These are phyloP conservation scores for Clavelina lepadiformis DNA, from an alignment of 23 tunicate genomes.

Conservation along the genomic window DNA sequence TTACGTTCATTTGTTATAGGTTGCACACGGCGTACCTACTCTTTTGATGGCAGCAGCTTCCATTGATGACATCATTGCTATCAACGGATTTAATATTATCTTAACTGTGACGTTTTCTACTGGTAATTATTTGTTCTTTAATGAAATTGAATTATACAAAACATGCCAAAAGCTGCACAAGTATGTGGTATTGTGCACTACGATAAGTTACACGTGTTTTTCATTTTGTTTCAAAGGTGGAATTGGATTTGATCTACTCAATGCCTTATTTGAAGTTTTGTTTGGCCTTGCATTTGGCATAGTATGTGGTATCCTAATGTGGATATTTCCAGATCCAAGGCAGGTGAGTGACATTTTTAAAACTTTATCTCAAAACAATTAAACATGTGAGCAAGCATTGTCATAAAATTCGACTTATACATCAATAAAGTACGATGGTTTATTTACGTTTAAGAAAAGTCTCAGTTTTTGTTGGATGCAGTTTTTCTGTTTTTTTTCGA, in stretches of 20 bases:
- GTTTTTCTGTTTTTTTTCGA: too few species aligned
- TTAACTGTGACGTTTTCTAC: constrained; percentile 43
- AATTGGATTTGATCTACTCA: constrained; percentile 42
- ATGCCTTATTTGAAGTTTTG: constrained; percentile 38
- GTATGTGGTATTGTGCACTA: too few species aligned
- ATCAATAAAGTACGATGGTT: too few species aligned
- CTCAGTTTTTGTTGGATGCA: too few species aligned
- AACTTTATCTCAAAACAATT: too few species aligned
- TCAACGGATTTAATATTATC: constrained; percentile 59
- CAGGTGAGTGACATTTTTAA: constrained; percentile 40
- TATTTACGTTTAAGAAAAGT: too few species aligned
- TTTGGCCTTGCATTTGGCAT: constrained; percentile 50
- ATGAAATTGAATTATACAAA: too few species aligned
- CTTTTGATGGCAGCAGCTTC: constrained; percentile 67
- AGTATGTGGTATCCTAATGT: constrained; percentile 45
- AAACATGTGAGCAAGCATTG: too few species aligned
- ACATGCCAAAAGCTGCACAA: too few species aligned
- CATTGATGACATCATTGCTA: constrained; percentile 63
- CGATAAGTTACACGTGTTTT: too few species aligned
- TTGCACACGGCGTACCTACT: constrained; percentile 41
- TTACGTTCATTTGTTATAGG: constrained; percentile 29
- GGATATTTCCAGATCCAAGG: constrained; percentile 63
- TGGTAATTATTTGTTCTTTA: too few species aligned
- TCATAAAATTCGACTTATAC: too few species aligned
- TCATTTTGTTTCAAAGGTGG: constrained; percentile 15